Percentiles rank a stretch among this genome's conserved stretches.
These are phyloP conservation scores for Koerneria pararmatus DNA, from an alignment of 2,888 invertebrate species.

Conservation along the genomic window DNA sequence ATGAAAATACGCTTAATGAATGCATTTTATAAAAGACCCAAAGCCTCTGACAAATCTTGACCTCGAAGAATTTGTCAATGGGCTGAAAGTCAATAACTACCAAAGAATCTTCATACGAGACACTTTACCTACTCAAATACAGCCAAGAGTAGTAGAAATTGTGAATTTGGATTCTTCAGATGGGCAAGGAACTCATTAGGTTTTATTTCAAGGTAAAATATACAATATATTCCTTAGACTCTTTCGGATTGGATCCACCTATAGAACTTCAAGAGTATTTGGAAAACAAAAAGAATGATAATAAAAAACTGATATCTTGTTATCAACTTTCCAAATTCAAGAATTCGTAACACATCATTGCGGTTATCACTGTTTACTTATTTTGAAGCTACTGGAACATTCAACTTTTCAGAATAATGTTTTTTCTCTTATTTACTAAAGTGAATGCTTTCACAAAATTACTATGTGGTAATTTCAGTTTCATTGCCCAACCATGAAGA, in stretches of 20 bases:
- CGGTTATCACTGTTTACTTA: too few relatives aligned
- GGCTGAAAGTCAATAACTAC: slow-evolving; percentile 22
- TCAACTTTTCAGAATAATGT: slow-evolving; percentile 22
- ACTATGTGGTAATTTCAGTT: slow-evolving; percentile 37
- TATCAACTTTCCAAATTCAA: slow-evolving; percentile 27
- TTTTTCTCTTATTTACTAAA: slow-evolving; percentile 16
- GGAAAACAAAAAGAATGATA: slow-evolving; percentile 26
- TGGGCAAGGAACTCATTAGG: slow-evolving; percentile 25
- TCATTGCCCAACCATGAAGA: slow-evolving; percentile 46
- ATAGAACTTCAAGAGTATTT: slow-evolving; percentile 27
- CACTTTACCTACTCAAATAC: slow-evolving; percentile 22
- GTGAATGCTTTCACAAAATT: slow-evolving; percentile 40
- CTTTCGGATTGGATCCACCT: slow-evolving; percentile 31
- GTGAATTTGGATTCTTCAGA: slow-evolving; percentile 23
- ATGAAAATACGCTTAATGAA: too few relatives aligned
- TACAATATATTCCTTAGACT: slow-evolving; percentile 29
- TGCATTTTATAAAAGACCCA: slow-evolving; percentile 24
- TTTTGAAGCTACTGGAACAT: slow-evolving; percentile 27
- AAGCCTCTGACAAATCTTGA: slow-evolving; percentile 26
- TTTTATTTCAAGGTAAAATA: slow-evolving; percentile 18
- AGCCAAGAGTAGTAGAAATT: slow-evolving; percentile 24
- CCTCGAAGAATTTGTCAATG: slow-evolving; percentile 23
- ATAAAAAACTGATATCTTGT: slow-evolving; percentile 27
- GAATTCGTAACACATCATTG: slow-evolving; percentile 33
- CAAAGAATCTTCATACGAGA: slow-evolving; percentile 27